A percentile compares a stretch with the other conserved stretches of the same genome.
These are phyloP conservation scores for Polydrusus pterygomalis DNA, from an alignment of 2,888 invertebrate genomes.

Conservation along the genomic window DNA sequence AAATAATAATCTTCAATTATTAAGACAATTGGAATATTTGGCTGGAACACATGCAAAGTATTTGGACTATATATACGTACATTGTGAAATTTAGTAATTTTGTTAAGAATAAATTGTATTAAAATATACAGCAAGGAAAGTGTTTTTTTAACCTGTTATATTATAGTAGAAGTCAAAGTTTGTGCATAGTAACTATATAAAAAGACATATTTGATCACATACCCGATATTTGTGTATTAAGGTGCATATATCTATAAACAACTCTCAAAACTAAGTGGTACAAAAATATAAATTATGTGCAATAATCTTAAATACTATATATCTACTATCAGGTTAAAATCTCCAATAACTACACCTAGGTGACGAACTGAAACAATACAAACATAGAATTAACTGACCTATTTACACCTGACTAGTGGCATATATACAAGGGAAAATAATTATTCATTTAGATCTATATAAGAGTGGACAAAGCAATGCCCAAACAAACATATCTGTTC, in stretches of 20 bases:
- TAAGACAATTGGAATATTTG: background rate
- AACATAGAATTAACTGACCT: conserved; percentile 29
- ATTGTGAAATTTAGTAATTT: conserved; percentile 1
- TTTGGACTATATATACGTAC: background rate
- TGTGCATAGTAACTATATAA: no score
- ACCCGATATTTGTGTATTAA: background rate
- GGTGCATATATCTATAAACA: background rate
- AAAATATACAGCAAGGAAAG: no score
- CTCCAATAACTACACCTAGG: conserved; percentile 43
- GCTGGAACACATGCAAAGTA: no score
- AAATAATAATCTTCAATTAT: conserved; percentile 11
- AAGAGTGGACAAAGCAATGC: no score
- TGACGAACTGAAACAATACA: conserved; percentile 43
- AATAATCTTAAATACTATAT: background rate
- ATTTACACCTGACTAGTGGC: background rate
- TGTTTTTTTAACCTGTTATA: no score
- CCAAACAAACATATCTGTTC: no score
- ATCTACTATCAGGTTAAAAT: conserved; percentile 27
- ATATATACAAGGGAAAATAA: no score
- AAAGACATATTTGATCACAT: background rate
- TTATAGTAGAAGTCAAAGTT: no score
- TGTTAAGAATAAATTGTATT: no score
- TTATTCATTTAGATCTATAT: no score
- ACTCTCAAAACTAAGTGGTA: background rate
- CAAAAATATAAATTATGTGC: background rate